Evolutionary conservation across 2,797 vertebrate species (phyloP).

Genomic region (Thunnus albacares): DNA sequence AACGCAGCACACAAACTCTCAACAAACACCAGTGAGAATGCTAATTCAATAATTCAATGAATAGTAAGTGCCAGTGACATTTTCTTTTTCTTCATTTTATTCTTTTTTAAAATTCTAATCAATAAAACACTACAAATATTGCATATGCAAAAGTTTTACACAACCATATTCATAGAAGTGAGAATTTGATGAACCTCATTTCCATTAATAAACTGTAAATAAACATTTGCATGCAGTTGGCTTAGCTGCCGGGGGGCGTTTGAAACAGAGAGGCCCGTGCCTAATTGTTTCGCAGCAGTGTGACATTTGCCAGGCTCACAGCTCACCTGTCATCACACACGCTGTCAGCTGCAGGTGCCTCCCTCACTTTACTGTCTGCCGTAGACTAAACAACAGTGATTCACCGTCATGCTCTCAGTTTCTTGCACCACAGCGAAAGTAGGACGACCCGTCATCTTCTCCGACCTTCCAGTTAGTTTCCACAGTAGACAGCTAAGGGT

Average conservation of each 20-base stretch:
- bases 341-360: constrained; percentile 68
- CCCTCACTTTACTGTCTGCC: constrained; percentile 45
- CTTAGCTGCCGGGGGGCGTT: constrained; percentile 9
- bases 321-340: constrained; percentile 47
- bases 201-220: neutral
- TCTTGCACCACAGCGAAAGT: constrained; percentile 23
- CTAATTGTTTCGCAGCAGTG: constrained; percentile 50
- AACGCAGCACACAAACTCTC: constrained; percentile 16
- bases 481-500: neutral
- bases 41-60: neutral
- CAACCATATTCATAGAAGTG: neutral
- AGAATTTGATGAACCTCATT: neutral
- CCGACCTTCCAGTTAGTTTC: constrained; percentile 5
- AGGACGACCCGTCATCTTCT: constrained; percentile 11
- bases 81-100: neutral
- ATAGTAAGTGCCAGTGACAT: neutral
- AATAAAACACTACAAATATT: neutral
- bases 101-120: neutral
- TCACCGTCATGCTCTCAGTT: constrained; percentile 12
- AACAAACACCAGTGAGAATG: constrained; percentile 4
- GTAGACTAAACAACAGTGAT: constrained; percentile 50
- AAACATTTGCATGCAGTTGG: neutral
- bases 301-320: constrained; percentile 52
- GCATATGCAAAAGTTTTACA: neutral
- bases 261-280: constrained; percentile 5